A percentile compares a stretch with the other conserved stretches of the same genome.
Conservation (phyloP, 1,140 invertebrate species). For the Euwallacea fornicatus region DNA sequence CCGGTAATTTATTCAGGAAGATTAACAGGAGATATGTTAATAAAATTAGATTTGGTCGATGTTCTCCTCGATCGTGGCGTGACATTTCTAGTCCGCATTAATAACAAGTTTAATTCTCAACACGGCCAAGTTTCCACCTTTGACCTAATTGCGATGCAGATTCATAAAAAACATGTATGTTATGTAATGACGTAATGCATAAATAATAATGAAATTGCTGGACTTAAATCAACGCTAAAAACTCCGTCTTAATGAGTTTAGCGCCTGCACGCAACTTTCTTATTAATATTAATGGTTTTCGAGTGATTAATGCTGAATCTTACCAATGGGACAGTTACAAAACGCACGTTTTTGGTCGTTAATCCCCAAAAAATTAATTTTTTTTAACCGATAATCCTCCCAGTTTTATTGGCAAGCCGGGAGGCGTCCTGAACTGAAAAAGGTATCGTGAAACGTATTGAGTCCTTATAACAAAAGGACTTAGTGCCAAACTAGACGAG, state of each 20-base stretch:
- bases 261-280: constrained; percentile 30
- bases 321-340: not conserved
- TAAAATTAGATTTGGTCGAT: constrained; percentile 24
- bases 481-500: too few relatives aligned
- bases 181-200: constrained; percentile 15
- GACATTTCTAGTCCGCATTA: constrained; percentile 3
- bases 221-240: constrained; percentile 19
- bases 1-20: constrained; percentile 26
- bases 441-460: too few relatives aligned
- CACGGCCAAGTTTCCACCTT: not conserved
- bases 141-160: not conserved
- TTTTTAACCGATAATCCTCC: not conserved
- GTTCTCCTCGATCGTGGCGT: constrained; percentile 2
- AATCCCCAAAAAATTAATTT: not conserved
- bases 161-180: constrained; percentile 7
- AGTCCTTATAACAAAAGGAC: too few relatives aligned
- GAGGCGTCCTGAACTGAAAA: too few relatives aligned
- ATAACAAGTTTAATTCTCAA: constrained; percentile 2
- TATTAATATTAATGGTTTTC: constrained; percentile 32
- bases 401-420: not conserved
- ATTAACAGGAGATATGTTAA: constrained; percentile 29
- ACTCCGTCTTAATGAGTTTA: constrained; percentile 21
- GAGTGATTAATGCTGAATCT: constrained; percentile 32
- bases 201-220: constrained; percentile 10
- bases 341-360: too few relatives aligned